These are phyloP conservation scores for Regulus satrapa DNA, from an alignment of 2,113 vertebrate species.

Conservation along the genomic window DNA sequence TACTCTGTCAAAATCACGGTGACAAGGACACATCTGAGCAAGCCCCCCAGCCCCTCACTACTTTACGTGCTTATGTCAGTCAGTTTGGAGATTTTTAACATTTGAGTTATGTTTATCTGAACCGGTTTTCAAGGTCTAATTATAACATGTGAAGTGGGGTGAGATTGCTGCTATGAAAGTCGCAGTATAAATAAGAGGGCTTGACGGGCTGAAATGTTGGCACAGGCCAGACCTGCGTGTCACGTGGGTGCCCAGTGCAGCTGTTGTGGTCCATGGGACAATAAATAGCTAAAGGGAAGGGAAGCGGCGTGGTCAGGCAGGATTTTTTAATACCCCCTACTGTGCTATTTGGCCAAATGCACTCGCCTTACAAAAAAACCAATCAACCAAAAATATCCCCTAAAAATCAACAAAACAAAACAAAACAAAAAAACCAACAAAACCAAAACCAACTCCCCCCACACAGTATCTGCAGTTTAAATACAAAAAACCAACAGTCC, in stretches of 20 bases:
- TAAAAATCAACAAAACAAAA: no score
- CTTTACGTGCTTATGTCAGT: not conserved
- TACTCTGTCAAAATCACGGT: not conserved
- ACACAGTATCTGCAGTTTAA: not conserved
- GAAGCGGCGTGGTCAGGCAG: not conserved
- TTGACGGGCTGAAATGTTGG: not conserved
- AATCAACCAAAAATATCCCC: no score
- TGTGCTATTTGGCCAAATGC: not conserved
- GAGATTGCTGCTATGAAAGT: constrained; percentile 47
- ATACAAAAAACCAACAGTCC: not conserved
- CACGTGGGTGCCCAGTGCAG: constrained; percentile 34
- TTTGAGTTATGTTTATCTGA: constrained; percentile 56
- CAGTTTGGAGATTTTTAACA: constrained; percentile 2
- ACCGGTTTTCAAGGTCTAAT: constrained; percentile 61
- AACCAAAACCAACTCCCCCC: no score
- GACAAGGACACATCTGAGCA: not conserved
- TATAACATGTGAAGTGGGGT: constrained; percentile 49
- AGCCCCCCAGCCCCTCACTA: not conserved
- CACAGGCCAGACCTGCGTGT: constrained; percentile 2
- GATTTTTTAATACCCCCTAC: not conserved
- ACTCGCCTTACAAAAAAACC: accelerated
- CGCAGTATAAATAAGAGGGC: constrained; percentile 33
- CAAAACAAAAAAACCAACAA: not conserved
- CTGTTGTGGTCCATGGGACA: constrained; percentile 30
- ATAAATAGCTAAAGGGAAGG: constrained; percentile 42